These are phyloP conservation scores for Aphaenogaster floridana DNA, from an alignment of 1,140 invertebrate genomes.

Conservation along the genomic window DNA sequence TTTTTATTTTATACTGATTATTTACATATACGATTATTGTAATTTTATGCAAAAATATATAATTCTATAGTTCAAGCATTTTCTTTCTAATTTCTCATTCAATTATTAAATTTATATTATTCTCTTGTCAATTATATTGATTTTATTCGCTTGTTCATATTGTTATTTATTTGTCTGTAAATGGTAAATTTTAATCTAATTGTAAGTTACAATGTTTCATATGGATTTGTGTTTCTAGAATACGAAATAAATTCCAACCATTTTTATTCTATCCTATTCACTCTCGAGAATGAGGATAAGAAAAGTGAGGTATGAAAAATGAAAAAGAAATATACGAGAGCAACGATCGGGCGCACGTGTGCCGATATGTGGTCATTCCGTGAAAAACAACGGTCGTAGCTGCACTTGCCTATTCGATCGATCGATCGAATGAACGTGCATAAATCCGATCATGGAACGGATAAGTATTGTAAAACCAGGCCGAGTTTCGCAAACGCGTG, in stretches of 20 bases:
- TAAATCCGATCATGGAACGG: slow-evolving; percentile 53
- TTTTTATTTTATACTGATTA: not conserved
- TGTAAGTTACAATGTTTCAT: not conserved
- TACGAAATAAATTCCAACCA: slow-evolving; percentile 2
- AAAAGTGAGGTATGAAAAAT: slow-evolving; percentile 44
- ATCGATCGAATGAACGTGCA: slow-evolving; percentile 64
- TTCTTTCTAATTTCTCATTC: not conserved
- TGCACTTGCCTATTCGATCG: slow-evolving; percentile 57
- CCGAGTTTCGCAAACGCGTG: slow-evolving; percentile 79
- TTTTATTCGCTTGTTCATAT: not conserved
- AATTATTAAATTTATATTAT: slow-evolving; percentile 14
- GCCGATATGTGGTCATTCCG: slow-evolving; percentile 67
- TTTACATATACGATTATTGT: not conserved
- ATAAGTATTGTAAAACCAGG: slow-evolving; percentile 75
- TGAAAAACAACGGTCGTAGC: slow-evolving; percentile 72
- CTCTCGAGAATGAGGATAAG: slow-evolving; percentile 8
- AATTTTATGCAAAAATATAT: not conserved
- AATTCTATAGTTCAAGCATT: not conserved
- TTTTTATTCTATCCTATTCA: slow-evolving; percentile 1
- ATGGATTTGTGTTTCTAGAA: not conserved
- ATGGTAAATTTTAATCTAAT: not conserved
- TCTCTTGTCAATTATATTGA: not conserved
- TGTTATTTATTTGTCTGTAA: not conserved
- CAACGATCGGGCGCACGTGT: slow-evolving; percentile 61
- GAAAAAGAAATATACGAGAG: slow-evolving; percentile 62